These are phyloP conservation scores for Pelvicachromis taeniatus DNA, from an alignment of 2,113 vertebrate genomes.

Conservation along the genomic window DNA sequence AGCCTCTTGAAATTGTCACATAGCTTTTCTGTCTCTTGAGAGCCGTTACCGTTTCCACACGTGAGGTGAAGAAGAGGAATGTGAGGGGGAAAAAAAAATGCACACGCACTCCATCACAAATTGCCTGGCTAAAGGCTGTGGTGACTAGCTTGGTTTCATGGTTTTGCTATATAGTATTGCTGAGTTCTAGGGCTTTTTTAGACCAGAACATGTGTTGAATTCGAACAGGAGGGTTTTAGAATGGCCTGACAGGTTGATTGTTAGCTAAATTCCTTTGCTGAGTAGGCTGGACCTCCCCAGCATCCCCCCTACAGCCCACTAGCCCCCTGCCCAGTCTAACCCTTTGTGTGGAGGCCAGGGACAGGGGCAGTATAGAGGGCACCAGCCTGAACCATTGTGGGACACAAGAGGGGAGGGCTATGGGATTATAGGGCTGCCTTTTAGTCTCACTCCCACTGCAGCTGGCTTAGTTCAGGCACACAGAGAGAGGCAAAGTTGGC, in stretches of 20 bases:
- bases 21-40: conserved; percentile 61
- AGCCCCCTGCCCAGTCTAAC: conserved; percentile 34
- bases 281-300: conserved; percentile 43
- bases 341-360: conserved; percentile 56
- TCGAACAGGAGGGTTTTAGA: conserved; percentile 32
- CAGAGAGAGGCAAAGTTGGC: conserved; percentile 14
- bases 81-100: conserved; percentile 48
- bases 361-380: conserved; percentile 56
- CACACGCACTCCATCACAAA: neutral
- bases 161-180: conserved; percentile 5
- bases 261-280: conserved; percentile 66
- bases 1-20: conserved; percentile 69
- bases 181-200: conserved; percentile 50
- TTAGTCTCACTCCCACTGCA: conserved; percentile 53
- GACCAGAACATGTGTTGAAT: conserved; percentile 11
- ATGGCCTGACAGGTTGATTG: conserved; percentile 52
- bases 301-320: conserved; percentile 7
- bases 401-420: conserved; percentile 23
- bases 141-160: conserved; percentile 10
- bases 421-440: conserved; percentile 62
- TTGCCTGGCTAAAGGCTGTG: conserved; percentile 31
- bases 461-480: conserved; percentile 47
- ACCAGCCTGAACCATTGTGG: conserved; percentile 62
- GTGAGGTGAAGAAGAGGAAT: conserved; percentile 35
- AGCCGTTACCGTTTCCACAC: conserved; percentile 62